A percentile compares a stretch with the other conserved stretches of the same genome.
Conservation (phyloP, 2,888 invertebrate species). For the Cheilosia pagana region DNA sequence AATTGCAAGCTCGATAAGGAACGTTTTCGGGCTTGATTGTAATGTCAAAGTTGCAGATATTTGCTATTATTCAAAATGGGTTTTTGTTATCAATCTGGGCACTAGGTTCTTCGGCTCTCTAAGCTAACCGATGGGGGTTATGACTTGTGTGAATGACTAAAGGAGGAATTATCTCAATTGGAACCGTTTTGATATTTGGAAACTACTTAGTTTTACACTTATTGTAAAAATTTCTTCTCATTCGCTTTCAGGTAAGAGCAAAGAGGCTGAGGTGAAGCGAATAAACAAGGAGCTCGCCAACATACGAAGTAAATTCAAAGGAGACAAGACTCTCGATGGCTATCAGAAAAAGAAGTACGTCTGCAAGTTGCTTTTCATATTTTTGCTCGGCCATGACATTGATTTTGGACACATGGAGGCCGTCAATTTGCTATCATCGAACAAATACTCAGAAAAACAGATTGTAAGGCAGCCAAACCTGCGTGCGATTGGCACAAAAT, state of each 20-base stretch:
- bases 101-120: too few species aligned
- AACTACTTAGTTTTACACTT: too few species aligned
- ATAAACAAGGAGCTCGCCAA: slow-evolving; percentile 99
- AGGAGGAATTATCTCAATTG: too few species aligned
- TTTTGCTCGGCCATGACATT: slow-evolving; percentile 99
- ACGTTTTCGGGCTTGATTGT: not conserved
- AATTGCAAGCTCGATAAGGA: slow-evolving; percentile 11
- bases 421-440: slow-evolving; percentile 98
- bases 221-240: not conserved
- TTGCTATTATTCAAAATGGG: too few species aligned
- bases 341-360: slow-evolving; percentile 99
- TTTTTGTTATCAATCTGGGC: too few species aligned
- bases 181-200: too few species aligned
- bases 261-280: slow-evolving; percentile 99
- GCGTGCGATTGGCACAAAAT: not conserved
- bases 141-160: too few species aligned
- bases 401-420: slow-evolving; percentile 99
- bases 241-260: slow-evolving; percentile 93
- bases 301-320: slow-evolving; percentile 99
- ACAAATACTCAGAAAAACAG: slow-evolving; percentile 99
- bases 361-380: slow-evolving; percentile 99
- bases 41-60: slow-evolving; percentile 5
- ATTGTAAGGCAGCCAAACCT: slow-evolving; percentile 88
- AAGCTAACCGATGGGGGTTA: too few species aligned
- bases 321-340: slow-evolving; percentile 99